Percentiles rank a stretch among this genome's conserved stretches.
Evolutionary conservation across 2,888 invertebrate species (phyloP).

Genomic region (Neoscelio sp.): DNA sequence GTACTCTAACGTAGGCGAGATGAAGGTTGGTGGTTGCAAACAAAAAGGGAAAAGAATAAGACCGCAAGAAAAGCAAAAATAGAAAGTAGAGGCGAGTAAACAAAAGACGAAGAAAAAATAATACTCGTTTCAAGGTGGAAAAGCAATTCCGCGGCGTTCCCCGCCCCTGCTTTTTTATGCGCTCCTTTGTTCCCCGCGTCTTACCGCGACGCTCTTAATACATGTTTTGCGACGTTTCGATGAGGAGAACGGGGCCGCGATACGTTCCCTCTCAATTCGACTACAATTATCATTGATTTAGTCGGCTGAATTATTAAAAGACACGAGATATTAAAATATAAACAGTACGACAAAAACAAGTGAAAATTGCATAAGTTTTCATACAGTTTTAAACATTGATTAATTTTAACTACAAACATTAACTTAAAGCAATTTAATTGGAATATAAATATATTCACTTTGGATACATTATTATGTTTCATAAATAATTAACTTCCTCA

Average conservation of each 20-base stretch:
- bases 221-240: slow-evolving; percentile 45
- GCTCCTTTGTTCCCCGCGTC: slow-evolving; percentile 58
- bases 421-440: too few relatives aligned
- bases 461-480: too few relatives aligned
- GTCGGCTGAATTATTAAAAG: too few relatives aligned
- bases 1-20: slow-evolving; percentile 31
- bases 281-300: slow-evolving; percentile 35
- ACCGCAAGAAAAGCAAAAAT: slow-evolving; percentile 59
- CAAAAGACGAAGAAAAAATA: slow-evolving; percentile 75
- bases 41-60: slow-evolving; percentile 53
- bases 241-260: slow-evolving; percentile 50
- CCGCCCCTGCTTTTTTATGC: slow-evolving; percentile 37
- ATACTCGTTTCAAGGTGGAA: slow-evolving; percentile 72
- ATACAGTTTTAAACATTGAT: too few relatives aligned
- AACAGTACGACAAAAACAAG: too few relatives aligned
- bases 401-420: too few relatives aligned
- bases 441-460: too few relatives aligned
- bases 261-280: slow-evolving; percentile 14
- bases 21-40: slow-evolving; percentile 40
- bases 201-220: slow-evolving; percentile 54
- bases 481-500: too few relatives aligned
- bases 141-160: slow-evolving; percentile 73
- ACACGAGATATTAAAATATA: too few relatives aligned
- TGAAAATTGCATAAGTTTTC: too few relatives aligned
- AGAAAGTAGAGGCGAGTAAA: slow-evolving; percentile 69